phyloP scores from a whole-genome alignment of 2,113 vertebrate species.

The Hippoglossus stenolepis region DNA sequence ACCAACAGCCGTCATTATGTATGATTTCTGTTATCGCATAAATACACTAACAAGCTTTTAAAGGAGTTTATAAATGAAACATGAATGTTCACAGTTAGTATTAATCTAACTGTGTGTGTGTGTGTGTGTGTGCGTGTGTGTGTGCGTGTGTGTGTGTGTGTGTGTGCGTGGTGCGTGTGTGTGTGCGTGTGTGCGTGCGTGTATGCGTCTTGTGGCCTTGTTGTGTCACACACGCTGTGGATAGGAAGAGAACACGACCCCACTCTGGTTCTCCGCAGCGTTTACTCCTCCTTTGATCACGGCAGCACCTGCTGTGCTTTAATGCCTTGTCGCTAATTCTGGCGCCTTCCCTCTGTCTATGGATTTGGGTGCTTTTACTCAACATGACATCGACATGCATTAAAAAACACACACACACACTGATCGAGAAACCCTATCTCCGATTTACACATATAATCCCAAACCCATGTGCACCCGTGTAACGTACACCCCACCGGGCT shows the following conservation, averaged over 20 bases:
- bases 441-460: conserved; percentile 44
- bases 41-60: conserved; percentile 70
- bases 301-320: conserved; percentile 53
- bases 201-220: too few species aligned
- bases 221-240: conserved; percentile 38
- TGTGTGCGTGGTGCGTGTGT: not conserved
- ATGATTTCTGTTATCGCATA: conserved; percentile 53
- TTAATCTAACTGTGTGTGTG: conserved; percentile 39
- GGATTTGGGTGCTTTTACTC: conserved; percentile 49
- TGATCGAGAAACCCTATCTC: conserved; percentile 42
- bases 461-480: conserved; percentile 40
- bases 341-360: conserved; percentile 49
- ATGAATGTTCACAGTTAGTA: conserved; percentile 46
- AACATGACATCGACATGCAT: conserved; percentile 43
- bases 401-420: conserved; percentile 24
- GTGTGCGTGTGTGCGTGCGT: not conserved
- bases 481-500: conserved; percentile 42
- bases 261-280: conserved; percentile 48
- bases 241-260: conserved; percentile 52
- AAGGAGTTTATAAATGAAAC: conserved; percentile 64
- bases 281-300: conserved; percentile 76
- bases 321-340: conserved; percentile 70
- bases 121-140: not conserved
- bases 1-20: conserved; percentile 32
- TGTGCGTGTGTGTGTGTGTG: not conserved